Conservation (phyloP, 2,113 vertebrate species). For the Ammospiza nelsoni region DNA sequence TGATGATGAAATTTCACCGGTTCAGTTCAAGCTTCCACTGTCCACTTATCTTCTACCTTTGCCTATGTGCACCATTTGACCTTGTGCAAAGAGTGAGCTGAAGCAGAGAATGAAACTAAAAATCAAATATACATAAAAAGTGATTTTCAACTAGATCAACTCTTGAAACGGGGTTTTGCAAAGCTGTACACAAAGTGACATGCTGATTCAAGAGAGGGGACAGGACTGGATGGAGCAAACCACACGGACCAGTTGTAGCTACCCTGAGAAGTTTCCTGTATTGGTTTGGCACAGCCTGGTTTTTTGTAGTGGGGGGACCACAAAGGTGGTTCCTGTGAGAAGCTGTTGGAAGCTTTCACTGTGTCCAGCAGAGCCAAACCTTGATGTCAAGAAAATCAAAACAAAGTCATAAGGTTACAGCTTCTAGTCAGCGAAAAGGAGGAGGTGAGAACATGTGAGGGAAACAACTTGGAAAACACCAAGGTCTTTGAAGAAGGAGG, state of each 20-base stretch:
- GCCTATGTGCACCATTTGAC: background rate
- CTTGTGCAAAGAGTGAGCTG: background rate
- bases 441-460: background rate
- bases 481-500: background rate
- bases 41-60: background rate
- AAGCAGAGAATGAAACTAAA: background rate
- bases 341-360: background rate
- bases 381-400: background rate
- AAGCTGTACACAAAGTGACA: background rate
- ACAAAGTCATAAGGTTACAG: background rate
- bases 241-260: accelerated
- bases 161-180: background rate
- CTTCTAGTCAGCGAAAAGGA: background rate
- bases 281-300: background rate
- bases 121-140: background rate
- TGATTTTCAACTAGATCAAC: background rate
- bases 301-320: background rate
- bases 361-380: background rate
- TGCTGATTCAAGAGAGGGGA: background rate
- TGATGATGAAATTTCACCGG: accelerated
- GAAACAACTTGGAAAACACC: background rate
- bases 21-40: background rate
- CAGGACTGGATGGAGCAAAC: background rate
- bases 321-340: background rate
- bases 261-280: background rate